phyloP scores from a whole-genome alignment of 1,140 invertebrate species.

The Bombus sylvicola region DNA sequence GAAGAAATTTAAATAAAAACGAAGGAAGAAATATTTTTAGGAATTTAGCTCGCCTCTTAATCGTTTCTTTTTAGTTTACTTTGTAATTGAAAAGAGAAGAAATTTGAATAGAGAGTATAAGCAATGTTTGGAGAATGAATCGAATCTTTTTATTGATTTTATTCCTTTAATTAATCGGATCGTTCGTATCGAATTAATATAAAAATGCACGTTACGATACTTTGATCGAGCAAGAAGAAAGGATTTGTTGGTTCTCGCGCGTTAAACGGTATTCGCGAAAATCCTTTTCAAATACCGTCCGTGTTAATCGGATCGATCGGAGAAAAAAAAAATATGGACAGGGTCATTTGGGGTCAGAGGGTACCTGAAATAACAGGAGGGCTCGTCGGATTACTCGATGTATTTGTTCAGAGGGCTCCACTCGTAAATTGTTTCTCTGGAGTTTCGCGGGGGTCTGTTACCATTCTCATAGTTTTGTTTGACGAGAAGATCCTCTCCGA shows the following conservation, averaged over 20 bases:
- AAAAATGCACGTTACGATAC: not conserved
- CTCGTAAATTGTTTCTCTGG: constrained; percentile 58
- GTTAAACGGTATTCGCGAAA: not conserved
- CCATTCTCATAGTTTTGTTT: constrained; percentile 42
- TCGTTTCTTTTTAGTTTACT: not conserved
- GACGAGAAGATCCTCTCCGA: not conserved
- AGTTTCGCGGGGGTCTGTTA: constrained; percentile 11
- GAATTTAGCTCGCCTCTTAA: not conserved
- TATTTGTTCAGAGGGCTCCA: constrained; percentile 63
- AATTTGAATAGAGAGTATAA: not conserved
- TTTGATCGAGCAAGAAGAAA: not conserved
- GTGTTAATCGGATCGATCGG: constrained; percentile 57
- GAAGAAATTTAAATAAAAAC: not conserved
- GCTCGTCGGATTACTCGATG: constrained; percentile 57
- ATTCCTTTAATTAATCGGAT: no score
- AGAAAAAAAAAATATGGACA: constrained; percentile 38
- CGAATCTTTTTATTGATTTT: no score
- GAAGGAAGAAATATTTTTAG: not conserved
- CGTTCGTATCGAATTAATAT: not conserved
- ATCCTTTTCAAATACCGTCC: constrained; percentile 47
- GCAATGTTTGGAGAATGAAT: not conserved
- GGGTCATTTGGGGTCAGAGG: constrained; percentile 48
- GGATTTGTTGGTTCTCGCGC: not conserved
- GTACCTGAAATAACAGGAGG: constrained; percentile 67
- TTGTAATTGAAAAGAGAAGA: no score